Conservation (phyloP, 2,113 vertebrate species). For the Cyprinodon variegatus region DNA sequence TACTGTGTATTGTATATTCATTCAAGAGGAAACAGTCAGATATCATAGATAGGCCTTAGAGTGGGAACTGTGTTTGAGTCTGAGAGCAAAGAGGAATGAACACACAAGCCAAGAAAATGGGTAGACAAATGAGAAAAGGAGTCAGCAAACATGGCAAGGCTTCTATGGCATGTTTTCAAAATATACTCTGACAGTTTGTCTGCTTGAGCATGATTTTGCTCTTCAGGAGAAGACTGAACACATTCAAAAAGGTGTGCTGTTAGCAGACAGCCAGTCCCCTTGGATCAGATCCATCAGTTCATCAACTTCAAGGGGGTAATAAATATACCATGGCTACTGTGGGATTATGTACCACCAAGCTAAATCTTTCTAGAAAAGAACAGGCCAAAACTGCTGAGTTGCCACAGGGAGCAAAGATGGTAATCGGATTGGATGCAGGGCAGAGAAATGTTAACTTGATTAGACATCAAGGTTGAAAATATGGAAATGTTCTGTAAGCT, state of each 20-base stretch:
- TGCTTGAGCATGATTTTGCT: constrained; percentile 56
- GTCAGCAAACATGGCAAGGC: constrained; percentile 35
- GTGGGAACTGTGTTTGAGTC: constrained; percentile 30
- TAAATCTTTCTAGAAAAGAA: constrained; percentile 31
- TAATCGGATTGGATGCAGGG: constrained; percentile 58
- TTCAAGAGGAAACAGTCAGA: constrained; percentile 63
- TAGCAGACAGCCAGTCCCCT: constrained; percentile 52
- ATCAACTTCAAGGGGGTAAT: constrained; percentile 57
- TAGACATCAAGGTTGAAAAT: constrained; percentile 51
- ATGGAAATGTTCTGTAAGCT: constrained; percentile 44
- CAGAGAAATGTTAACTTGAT: constrained; percentile 61
- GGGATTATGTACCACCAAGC: constrained; percentile 38
- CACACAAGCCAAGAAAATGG: constrained; percentile 36
- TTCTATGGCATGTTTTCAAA: constrained; percentile 58
- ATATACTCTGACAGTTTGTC: constrained; percentile 71
- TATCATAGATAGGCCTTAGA: constrained; percentile 48
- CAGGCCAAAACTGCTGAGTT: constrained; percentile 64
- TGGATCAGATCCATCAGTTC: constrained; percentile 68
- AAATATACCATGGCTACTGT: constrained; percentile 39
- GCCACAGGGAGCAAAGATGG: constrained; percentile 47
- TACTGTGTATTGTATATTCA: constrained; percentile 50
- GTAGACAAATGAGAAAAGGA: constrained; percentile 39
- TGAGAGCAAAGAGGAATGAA: constrained; percentile 15
- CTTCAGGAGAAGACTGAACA: constrained; percentile 55
- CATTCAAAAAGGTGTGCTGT: constrained; percentile 56